Conservation (phyloP, 2,797 vertebrate genomes). For the Sardinella longiceps region DNA sequence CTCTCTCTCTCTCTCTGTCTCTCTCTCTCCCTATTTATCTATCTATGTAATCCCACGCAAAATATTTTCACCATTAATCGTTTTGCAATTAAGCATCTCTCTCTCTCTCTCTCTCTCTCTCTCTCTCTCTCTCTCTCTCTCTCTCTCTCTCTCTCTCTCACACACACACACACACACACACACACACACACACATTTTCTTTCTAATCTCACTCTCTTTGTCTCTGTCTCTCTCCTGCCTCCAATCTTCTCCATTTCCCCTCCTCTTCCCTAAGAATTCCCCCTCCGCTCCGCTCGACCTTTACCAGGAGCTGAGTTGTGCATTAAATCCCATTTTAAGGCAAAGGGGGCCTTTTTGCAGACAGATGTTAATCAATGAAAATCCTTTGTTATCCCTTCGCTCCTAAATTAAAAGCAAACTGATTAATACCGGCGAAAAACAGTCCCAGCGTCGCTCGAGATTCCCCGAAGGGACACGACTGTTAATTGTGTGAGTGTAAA, state of each 20-base stretch:
- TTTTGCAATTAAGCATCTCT: neutral
- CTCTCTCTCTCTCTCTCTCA: too few species aligned
- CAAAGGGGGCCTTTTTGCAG: conserved; percentile 11
- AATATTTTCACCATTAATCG: neutral
- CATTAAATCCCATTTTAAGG: conserved; percentile 4
- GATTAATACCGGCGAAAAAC: conserved; percentile 43
- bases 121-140: neutral
- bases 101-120: neutral
- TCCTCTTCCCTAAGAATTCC: neutral
- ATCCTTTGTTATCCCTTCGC: conserved; percentile 57
- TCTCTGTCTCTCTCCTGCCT: neutral
- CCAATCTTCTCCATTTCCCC: neutral
- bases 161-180: too few species aligned
- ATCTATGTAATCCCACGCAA: neutral
- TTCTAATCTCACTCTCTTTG: neutral
- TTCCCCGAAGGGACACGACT: neutral
- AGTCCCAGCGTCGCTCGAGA: neutral
- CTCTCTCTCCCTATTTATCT: too few species aligned
- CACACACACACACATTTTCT: too few species aligned
- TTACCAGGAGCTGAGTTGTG: neutral
- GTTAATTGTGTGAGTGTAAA: conserved; percentile 2
- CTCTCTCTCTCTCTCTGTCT: too few species aligned
- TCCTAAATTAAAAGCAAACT: conserved; percentile 60
- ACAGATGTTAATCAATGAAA: conserved; percentile 53
- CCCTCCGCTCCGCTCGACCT: neutral